A percentile compares a stretch with the other conserved stretches of the same genome.
Conservation (phyloP, 37 sponge, comb jelly and placozoan species). For the Aplysina aerophoba region DNA sequence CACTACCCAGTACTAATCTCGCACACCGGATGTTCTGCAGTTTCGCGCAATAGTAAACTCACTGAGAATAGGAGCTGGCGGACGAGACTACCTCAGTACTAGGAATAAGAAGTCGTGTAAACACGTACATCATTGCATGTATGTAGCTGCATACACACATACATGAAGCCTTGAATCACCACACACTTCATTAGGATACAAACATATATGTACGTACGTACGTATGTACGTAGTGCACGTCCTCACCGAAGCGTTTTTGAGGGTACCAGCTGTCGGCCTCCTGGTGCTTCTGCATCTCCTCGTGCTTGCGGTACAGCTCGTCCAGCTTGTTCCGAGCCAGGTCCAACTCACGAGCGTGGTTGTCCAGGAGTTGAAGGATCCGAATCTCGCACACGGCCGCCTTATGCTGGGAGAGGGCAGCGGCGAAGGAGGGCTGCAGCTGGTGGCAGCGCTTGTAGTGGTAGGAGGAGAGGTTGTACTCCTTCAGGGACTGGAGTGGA, state of each 20-base stretch:
- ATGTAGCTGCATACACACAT: too few species aligned
- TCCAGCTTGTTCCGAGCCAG: slow-evolving; percentile 53
- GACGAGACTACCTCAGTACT: too few species aligned
- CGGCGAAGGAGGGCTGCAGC: slow-evolving; percentile 52
- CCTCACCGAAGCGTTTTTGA: neutral
- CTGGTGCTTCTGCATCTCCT: slow-evolving; percentile 23
- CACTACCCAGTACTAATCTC: too few species aligned
- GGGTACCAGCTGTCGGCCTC: neutral
- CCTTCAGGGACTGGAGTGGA: slow-evolving; percentile 40
- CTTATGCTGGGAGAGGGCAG: slow-evolving; percentile 46
- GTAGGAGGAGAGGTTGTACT: slow-evolving; percentile 40
- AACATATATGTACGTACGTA: too few species aligned
- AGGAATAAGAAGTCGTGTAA: too few species aligned
- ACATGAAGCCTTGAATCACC: too few species aligned
- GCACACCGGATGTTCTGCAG: too few species aligned
- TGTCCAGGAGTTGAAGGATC: slow-evolving; percentile 41
- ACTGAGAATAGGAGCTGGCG: too few species aligned
- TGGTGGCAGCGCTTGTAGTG: slow-evolving; percentile 45
- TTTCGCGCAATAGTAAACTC: too few species aligned
- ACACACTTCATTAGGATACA: too few species aligned
- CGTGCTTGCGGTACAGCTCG: slow-evolving; percentile 54
- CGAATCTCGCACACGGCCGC: slow-evolving; percentile 59
- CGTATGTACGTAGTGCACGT: too few species aligned
- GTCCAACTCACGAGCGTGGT: slow-evolving; percentile 46
- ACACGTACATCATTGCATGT: too few species aligned